Percentiles rank a stretch among this genome's conserved stretches.
phyloP scores from a whole-genome alignment of 2,113 vertebrate species.

The Hippocampus barbouri region DNA sequence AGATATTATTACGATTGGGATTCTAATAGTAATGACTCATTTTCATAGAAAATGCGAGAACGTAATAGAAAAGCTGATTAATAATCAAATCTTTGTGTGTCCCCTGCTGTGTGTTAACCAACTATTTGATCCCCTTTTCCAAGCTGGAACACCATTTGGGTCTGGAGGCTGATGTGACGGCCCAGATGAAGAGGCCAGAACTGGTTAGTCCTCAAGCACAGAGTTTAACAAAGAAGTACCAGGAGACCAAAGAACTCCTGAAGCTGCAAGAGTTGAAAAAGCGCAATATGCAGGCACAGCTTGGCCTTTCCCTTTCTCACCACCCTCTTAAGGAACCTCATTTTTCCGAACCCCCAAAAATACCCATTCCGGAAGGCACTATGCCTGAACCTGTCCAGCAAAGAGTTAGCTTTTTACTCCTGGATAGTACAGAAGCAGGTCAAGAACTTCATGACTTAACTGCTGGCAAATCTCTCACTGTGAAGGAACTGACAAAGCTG shows the following conservation, averaged over 20 bases:
- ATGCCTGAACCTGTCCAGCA: conserved; percentile 60
- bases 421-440: conserved; percentile 65
- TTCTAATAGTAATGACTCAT: conserved; percentile 36
- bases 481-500: conserved; percentile 61
- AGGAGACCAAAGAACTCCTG: conserved; percentile 82
- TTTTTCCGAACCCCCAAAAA: conserved; percentile 61
- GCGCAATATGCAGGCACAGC: conserved; percentile 80
- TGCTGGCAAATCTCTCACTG: conserved; percentile 53
- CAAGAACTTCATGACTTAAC: conserved; percentile 67
- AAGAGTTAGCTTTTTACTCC: conserved; percentile 55
- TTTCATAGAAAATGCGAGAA: conserved; percentile 23
- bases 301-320: conserved; percentile 76
- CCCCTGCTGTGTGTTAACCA: conserved; percentile 81
- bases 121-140: conserved; percentile 84
- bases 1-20: conserved; percentile 27
- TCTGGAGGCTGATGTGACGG: conserved; percentile 76
- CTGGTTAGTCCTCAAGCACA: conserved; percentile 81
- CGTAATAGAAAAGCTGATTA: conserved; percentile 52
- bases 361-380: conserved; percentile 44
- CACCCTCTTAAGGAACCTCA: conserved; percentile 65
- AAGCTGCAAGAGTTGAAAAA: conserved; percentile 81
- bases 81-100: conserved; percentile 64
- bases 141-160: conserved; percentile 80
- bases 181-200: conserved; percentile 78
- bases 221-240: conserved; percentile 81